Evolutionary conservation across 2,888 invertebrate species (phyloP), one percentile per base, ranked within the genome.

Genomic region (Nymphalis polychloros): DNA sequence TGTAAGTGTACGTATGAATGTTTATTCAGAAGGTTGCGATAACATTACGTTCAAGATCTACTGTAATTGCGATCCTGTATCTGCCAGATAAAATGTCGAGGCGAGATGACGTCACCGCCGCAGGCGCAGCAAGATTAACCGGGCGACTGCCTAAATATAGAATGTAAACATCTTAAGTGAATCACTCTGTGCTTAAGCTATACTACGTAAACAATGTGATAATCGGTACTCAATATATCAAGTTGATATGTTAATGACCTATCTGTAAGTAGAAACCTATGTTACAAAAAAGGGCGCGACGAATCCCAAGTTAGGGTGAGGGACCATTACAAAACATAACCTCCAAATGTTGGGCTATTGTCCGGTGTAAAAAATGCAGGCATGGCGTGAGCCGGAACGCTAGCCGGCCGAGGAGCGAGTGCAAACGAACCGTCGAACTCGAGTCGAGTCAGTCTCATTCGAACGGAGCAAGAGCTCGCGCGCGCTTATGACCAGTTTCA

Each of bases 311-410:
- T 63, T 63, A 49, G 70, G 68, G 71, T 71, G 64, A 73, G 74
- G 73, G 73, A 70, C 71, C 74, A 74, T 75, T 83, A 82, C 82
- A 82, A 83, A 87, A 86, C 81, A 85, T 90, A 90, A 90, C 92
- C 92, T 91, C 89, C 76, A 87, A 90, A 84, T 79, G 77, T 82
- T 83, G 80, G 79, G 77, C 82, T 79, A 86, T 86, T 88, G 86
- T 84, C 82, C 83, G 80, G 79, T 71, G 82, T 85, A 89, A 92
- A 90, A 90, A 90, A 89, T 87, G 87, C 88, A 88, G 86, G 81
- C 80, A 80, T 75, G 81, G 77, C 75, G 74, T 71, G 77, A 76
- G 77, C 67, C 75, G 75, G 66, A 75, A 65, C 75, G 78, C 75
- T 74, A 69, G 71, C 65, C 67, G 72, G 59, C 69, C 62, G 69